Evolutionary conservation across 92 coral and sea anemone genomes (phyloP).

Genomic region (Heteractis magnifica): DNA sequence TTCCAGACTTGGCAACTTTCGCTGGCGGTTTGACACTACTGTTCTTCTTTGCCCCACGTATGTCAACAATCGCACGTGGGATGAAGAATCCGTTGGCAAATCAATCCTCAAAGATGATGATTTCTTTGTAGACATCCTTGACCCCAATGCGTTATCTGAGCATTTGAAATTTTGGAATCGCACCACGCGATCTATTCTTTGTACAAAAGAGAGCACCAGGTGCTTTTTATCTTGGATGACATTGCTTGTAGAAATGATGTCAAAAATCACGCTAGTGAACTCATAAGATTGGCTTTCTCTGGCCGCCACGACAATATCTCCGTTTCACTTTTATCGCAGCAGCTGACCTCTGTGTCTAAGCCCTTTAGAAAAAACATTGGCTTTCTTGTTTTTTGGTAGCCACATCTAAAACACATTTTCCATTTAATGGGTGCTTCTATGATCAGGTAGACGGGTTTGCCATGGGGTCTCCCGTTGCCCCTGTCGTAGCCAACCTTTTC

Average conservation of each 20-base stretch:
- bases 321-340: background rate
- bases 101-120: background rate
- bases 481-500: too few species aligned
- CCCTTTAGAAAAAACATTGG: background rate
- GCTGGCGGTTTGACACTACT: too few species aligned
- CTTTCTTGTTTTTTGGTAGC: too few species aligned
- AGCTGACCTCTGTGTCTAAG: background rate
- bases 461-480: too few species aligned
- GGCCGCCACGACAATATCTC: background rate
- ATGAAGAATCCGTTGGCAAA: background rate
- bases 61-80: too few species aligned
- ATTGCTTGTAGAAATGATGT: background rate
- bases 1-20: too few species aligned
- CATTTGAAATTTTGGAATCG: constrained; percentile 7
- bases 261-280: background rate
- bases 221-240: background rate
- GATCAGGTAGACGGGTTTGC: too few species aligned
- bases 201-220: too few species aligned
- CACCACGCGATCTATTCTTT: too few species aligned
- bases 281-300: background rate
- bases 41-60: too few species aligned
- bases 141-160: background rate
- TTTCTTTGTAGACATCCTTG: constrained; percentile 1
- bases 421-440: too few species aligned
- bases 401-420: too few species aligned